phyloP scores from a whole-genome alignment of 2,113 vertebrate genomes.

The Fregetta grallaria region DNA sequence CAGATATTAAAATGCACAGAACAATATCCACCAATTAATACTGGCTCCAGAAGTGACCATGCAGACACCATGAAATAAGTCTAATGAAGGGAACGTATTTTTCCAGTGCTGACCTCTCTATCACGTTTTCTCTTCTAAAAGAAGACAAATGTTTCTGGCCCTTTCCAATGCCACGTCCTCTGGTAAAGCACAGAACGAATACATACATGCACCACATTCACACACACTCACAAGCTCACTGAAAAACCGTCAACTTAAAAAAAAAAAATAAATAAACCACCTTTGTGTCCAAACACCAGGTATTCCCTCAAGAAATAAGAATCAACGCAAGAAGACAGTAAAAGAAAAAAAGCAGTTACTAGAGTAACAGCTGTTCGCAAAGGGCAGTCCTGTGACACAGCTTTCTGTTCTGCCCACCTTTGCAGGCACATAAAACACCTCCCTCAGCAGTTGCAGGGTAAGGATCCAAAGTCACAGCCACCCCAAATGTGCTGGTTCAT shows the following conservation, averaged over 20 bases:
- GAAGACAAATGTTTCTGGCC: background rate
- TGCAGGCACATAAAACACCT: background rate
- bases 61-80: background rate
- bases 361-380: background rate
- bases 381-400: background rate
- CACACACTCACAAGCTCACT: background rate
- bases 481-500: background rate
- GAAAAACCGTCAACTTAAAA: background rate
- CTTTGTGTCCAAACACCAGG: background rate
- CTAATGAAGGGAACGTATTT: constrained; percentile 28
- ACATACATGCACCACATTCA: background rate
- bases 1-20: constrained; percentile 14
- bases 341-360: background rate
- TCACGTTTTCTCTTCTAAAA: background rate
- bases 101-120: background rate
- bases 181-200: background rate
- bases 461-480: background rate
- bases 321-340: background rate
- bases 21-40: constrained; percentile 25
- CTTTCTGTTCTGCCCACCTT: background rate
- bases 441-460: background rate
- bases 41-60: background rate
- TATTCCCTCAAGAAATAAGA: background rate
- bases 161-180: background rate
- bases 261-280: background rate